Conservation (phyloP, 53 echinoderm and acorn worm species). For the Astropecten irregularis region DNA sequence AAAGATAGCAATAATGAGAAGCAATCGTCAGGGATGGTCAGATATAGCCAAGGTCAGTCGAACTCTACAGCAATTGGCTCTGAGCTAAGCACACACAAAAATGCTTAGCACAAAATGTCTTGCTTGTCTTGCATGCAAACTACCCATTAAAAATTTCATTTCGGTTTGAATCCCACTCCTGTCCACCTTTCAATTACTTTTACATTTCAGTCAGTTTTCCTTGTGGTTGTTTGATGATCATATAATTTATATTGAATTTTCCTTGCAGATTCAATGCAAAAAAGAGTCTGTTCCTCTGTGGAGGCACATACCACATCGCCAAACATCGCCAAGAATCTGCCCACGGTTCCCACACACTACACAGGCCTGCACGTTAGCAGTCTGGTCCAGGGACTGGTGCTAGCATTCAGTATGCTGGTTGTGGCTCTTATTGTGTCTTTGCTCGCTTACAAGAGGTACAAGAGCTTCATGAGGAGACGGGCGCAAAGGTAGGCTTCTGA, state of each 20-base stretch:
- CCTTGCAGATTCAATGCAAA: slow-evolving; percentile 36
- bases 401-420: slow-evolving; percentile 52
- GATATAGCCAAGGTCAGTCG: not conserved
- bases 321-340: not conserved
- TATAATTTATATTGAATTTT: no score
- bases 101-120: no score
- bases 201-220: no score
- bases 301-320: not conserved
- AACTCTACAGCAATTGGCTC: no score
- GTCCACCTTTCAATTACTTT: no score
- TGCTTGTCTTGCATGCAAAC: no score
- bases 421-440: slow-evolving; percentile 15
- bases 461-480: slow-evolving; percentile 36
- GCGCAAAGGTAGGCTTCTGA: slow-evolving; percentile 25
- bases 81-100: not conserved
- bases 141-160: no score
- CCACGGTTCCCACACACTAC: slow-evolving; percentile 15
- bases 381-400: slow-evolving; percentile 40
- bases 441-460: slow-evolving; percentile 50
- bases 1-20: slow-evolving; percentile 27
- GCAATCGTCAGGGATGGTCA: slow-evolving; percentile 27
- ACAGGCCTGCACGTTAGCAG: slow-evolving; percentile 56
- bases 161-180: no score
- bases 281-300: slow-evolving; percentile 13
- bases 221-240: no score